Evolutionary conservation across 2,113 vertebrate genomes (phyloP), one percentile per base, ranked within the genome.

Genomic region (Chloropsis hardwickii): DNA sequence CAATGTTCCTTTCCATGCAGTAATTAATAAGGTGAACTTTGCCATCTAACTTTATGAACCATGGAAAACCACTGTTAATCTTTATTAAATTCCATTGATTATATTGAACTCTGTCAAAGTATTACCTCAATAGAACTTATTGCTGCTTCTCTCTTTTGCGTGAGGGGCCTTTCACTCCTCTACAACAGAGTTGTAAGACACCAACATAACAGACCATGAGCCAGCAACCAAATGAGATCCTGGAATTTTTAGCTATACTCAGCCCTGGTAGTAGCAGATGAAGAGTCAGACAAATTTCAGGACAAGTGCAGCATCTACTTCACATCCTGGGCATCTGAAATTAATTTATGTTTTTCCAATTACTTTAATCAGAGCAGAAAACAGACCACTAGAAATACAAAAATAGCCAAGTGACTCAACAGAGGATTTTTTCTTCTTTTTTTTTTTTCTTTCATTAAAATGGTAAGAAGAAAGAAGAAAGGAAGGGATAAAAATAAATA

Each of bases 131-230:
- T 33, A 33, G 40, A 82, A 54, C 19, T 18, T 37, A 48, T 67
- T 81, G 23, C 19, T 56, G 10, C 22, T 67, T 80, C 21, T 67
- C 11, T 79, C 19, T 54, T 80, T 67, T 33, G 18, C 0, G 0
- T 73, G 53, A 61, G n/a, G 6, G 33, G 35, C 10, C 35, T 86
- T 74, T 66, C 27, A 24, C 8, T 67, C 39, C 23, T 60, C 81
- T 8, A 5, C 6, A 28, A 10, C 8, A 33, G 21, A n/a, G 39
- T 7, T 64, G 27, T 28, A 56, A 85, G 50, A 78, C 15, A 54
- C 6, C 14, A 67, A 9, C 0, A 0, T 9, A 54, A 54, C 11
- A 47, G 27, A 72, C 3, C 0, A 3, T 48, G 25, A 86, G 13
- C 5, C 21, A 60, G 28, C 10, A 88, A 31, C 1, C 56, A 72